phyloP scores from a whole-genome alignment of 1,140 invertebrate genomes.

The Papilio polytes region DNA sequence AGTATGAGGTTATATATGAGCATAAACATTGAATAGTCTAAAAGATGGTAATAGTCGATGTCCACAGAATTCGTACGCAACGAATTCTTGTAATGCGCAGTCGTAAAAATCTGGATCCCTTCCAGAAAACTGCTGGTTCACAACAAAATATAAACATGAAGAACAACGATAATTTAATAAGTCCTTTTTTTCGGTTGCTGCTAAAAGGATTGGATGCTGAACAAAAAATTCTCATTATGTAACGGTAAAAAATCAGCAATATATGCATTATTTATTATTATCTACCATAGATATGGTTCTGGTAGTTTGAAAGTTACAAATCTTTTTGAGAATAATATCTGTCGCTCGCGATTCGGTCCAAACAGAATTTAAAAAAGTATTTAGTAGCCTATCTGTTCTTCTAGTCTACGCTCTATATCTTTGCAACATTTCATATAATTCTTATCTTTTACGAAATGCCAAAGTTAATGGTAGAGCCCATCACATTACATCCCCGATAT shows the following conservation, averaged over 20 bases:
- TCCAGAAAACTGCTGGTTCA: slow-evolving; percentile 42
- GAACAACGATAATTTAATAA: slow-evolving; percentile 36
- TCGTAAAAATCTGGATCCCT: slow-evolving; percentile 49
- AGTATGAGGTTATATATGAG: slow-evolving; percentile 33
- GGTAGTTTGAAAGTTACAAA: background rate
- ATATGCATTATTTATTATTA: background rate
- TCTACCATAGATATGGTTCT: background rate
- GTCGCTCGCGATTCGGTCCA: no score
- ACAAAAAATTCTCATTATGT: slow-evolving; percentile 4
- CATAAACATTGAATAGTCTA: slow-evolving; percentile 24
- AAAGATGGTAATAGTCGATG: slow-evolving; percentile 37
- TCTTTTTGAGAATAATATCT: background rate
- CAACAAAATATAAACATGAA: slow-evolving; percentile 44
- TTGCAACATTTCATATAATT: no score
- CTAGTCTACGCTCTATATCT: no score
- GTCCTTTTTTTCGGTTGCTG: background rate
- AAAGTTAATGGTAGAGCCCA: background rate
- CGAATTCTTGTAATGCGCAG: slow-evolving; percentile 37
- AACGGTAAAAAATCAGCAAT: background rate
- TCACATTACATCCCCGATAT: background rate
- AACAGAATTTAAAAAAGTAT: no score
- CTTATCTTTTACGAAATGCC: no score
- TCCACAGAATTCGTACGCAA: slow-evolving; percentile 41
- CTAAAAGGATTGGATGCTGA: slow-evolving; percentile 13
- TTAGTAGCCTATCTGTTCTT: no score